phyloP scores from a whole-genome alignment of 2,888 invertebrate species.

The Anodontia alba region DNA sequence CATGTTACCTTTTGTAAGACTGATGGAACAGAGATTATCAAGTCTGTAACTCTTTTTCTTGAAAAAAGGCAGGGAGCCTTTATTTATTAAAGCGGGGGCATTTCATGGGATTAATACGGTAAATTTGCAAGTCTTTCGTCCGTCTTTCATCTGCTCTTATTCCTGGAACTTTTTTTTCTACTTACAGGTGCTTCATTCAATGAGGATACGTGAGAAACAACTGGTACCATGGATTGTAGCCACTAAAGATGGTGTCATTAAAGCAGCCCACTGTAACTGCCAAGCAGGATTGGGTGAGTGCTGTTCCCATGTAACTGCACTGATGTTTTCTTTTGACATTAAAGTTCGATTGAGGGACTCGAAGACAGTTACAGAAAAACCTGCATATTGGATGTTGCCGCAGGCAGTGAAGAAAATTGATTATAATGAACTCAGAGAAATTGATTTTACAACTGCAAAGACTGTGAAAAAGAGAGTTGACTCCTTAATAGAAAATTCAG shows the following conservation, averaged over 20 bases:
- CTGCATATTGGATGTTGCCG: neutral
- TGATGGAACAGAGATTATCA: too few relatives aligned
- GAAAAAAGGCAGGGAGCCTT: too few relatives aligned
- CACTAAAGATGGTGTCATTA: neutral
- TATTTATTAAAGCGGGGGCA: too few relatives aligned
- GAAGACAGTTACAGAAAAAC: neutral
- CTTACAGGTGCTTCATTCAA: constrained; percentile 3
- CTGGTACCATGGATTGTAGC: neutral
- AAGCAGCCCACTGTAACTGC: neutral
- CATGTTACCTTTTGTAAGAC: too few relatives aligned
- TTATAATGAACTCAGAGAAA: constrained; percentile 7
- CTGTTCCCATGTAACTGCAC: neutral
- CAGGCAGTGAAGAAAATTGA: constrained; percentile 9
- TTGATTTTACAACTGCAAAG: constrained; percentile 4
- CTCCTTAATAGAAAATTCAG: neutral
- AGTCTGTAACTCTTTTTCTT: too few relatives aligned
- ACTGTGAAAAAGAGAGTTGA: neutral
- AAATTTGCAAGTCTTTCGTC: too few relatives aligned
- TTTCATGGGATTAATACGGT: too few relatives aligned
- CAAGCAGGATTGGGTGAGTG: constrained; percentile 8
- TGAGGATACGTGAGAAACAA: neutral
- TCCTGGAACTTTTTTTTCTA: neutral
- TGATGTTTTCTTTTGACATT: neutral
- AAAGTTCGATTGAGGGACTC: constrained; percentile 6
- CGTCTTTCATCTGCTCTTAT: too few relatives aligned